phyloP scores from a whole-genome alignment of 2,888 invertebrate genomes.

The Tyria jacobaeae region DNA sequence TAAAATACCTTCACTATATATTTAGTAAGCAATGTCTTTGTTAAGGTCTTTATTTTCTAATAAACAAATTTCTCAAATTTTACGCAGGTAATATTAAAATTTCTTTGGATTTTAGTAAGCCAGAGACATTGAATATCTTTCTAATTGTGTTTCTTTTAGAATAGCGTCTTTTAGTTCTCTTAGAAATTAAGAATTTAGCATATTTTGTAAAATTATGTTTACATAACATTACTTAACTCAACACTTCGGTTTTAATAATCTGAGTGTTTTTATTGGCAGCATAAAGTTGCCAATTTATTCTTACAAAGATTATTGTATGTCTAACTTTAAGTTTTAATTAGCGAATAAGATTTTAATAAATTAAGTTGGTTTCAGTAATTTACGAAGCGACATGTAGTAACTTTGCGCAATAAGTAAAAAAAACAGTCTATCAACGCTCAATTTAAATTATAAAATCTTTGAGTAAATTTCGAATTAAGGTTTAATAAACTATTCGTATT shows the following conservation, averaged over 20 bases:
- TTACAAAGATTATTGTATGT: conserved; percentile 31
- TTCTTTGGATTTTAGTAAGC: too few relatives aligned
- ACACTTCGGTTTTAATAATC: conserved; percentile 21
- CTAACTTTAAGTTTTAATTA: conserved; percentile 37
- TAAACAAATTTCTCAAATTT: too few relatives aligned
- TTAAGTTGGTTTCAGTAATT: conserved; percentile 24
- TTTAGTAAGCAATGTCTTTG: too few relatives aligned
- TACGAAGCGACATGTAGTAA: conserved; percentile 17
- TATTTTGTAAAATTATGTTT: not conserved
- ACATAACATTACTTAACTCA: conserved; percentile 16
- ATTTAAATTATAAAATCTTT: not conserved
- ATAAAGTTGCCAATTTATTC: conserved; percentile 28
- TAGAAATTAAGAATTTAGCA: not conserved
- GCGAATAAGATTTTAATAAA: conserved; percentile 30
- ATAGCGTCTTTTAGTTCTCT: not conserved
- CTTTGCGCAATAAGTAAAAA: conserved; percentile 24
- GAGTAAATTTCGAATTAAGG: conserved; percentile 15
- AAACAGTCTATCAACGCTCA: conserved; percentile 24
- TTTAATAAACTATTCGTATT: conserved; percentile 11
- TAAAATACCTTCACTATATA: too few relatives aligned
- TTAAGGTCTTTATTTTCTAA: too few relatives aligned
- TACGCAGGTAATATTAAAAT: too few relatives aligned
- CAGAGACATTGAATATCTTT: too few relatives aligned
- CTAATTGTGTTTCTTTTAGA: too few relatives aligned
- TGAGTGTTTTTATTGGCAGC: conserved; percentile 18